Conservation (phyloP, 2,797 vertebrate genomes). For the Ctenopoma multispine region DNA sequence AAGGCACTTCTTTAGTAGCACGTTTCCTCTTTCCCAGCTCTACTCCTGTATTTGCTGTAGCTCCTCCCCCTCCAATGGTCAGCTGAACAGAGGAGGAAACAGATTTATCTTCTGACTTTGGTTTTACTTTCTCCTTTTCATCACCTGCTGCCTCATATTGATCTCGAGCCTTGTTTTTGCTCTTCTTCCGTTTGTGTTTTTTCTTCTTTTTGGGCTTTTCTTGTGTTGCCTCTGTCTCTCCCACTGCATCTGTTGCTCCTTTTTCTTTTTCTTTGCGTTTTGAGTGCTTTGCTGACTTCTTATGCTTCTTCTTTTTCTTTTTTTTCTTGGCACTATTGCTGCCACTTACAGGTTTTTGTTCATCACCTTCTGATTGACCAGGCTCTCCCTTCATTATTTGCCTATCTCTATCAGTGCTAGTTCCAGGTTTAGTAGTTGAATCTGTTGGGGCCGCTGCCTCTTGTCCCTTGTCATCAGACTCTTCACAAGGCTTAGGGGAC, state of each 20-base stretch:
- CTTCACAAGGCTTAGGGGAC: conserved; percentile 68
- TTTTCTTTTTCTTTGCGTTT: conserved; percentile 90
- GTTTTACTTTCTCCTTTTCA: conserved; percentile 73
- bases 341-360: conserved; percentile 67
- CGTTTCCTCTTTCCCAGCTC: conserved; percentile 88
- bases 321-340: conserved; percentile 85
- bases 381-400: conserved; percentile 59
- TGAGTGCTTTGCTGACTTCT: conserved; percentile 92
- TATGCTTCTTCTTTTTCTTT: conserved; percentile 99
- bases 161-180: conserved; percentile 84
- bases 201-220: conserved; percentile 95
- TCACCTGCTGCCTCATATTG: conserved; percentile 66
- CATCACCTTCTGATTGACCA: conserved; percentile 71
- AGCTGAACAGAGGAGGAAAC: conserved; percentile 55
- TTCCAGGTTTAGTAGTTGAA: conserved; percentile 48
- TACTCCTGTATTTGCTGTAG: conserved; percentile 58
- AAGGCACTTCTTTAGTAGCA: conserved; percentile 84
- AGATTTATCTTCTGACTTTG: conserved; percentile 76
- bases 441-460: conserved; percentile 68
- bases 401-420: conserved; percentile 76
- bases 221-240: conserved; percentile 81
- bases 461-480: conserved; percentile 73
- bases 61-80: conserved; percentile 28
- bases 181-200: conserved; percentile 94
- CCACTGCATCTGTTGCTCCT: conserved; percentile 82